Conservation (phyloP, 2,113 vertebrate species). For the Tenrec ecaudatus region DNA sequence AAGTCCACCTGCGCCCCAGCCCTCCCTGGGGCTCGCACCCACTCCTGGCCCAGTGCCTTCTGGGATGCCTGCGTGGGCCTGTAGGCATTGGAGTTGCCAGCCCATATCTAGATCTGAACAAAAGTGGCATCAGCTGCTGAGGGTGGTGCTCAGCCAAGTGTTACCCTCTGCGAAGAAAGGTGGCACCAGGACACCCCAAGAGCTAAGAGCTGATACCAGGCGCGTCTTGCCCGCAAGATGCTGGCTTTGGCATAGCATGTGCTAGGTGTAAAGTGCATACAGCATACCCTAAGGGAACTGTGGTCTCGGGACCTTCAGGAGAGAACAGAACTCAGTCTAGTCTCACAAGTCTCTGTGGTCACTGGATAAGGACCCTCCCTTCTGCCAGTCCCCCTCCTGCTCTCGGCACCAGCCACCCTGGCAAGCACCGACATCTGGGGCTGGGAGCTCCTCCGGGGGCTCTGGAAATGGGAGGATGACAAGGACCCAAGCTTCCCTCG, state of each 20-base stretch:
- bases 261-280: no score
- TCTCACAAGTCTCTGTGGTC: neutral
- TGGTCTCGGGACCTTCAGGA: neutral
- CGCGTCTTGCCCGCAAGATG: neutral
- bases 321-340: neutral
- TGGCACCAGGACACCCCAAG: neutral
- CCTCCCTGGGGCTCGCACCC: neutral
- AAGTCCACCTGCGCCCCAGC: rapidly evolving
- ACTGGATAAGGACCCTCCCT: neutral
- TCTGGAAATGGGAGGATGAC: rapidly evolving
- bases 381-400: neutral
- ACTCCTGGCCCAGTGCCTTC: neutral
- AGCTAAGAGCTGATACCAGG: neutral
- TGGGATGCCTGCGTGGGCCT: no score
- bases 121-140: neutral
- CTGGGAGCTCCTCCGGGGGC: neutral
- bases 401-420: neutral
- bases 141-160: neutral
- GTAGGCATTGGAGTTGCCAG: no score
- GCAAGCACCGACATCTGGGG: neutral
- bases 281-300: neutral
- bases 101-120: neutral
- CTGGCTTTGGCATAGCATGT: neutral
- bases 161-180: neutral
- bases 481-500: neutral